Percentiles rank a stretch among this genome's conserved stretches.
phyloP scores from a whole-genome alignment of 2,888 invertebrate species.

The Heliconius ethilla region DNA sequence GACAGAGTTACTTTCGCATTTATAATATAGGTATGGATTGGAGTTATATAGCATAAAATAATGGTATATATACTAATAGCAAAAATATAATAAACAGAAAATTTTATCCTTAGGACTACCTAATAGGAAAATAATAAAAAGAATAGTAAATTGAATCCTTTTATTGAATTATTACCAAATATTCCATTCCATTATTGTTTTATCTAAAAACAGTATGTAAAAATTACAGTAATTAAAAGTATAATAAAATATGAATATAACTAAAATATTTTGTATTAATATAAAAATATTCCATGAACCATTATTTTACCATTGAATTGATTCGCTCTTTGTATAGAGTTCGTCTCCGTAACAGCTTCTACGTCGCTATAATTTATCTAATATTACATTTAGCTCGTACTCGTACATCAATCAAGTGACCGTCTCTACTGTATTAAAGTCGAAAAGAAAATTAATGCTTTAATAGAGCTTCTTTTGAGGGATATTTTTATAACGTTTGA shows the following conservation, averaged over 20 bases:
- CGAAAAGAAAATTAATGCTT: constrained; percentile 31
- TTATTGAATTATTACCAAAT: background rate
- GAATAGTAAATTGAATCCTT: background rate
- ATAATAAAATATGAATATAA: no score
- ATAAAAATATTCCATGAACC: constrained; percentile 53
- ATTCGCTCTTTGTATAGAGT: constrained; percentile 65
- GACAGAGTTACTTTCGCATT: no score
- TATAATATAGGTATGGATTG: no score
- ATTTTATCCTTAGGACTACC: no score
- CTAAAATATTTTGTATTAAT: background rate
- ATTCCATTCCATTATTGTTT: background rate
- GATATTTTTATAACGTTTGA: constrained; percentile 5
- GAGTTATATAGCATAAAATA: background rate
- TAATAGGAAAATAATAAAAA: background rate
- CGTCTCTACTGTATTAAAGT: constrained; percentile 42
- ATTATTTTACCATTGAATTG: constrained; percentile 65
- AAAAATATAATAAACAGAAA: background rate
- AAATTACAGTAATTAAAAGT: no score
- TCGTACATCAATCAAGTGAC: constrained; percentile 68
- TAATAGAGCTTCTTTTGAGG: constrained; percentile 14
- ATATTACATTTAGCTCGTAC: constrained; percentile 67
- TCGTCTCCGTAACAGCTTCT: constrained; percentile 67
- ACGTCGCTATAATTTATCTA: constrained; percentile 68
- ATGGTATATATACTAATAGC: no score
- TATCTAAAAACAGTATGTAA: background rate